Evolutionary conservation across 2,888 invertebrate species (phyloP), one percentile per base, ranked within the genome.

Genomic region (Chesias legatella): DNA sequence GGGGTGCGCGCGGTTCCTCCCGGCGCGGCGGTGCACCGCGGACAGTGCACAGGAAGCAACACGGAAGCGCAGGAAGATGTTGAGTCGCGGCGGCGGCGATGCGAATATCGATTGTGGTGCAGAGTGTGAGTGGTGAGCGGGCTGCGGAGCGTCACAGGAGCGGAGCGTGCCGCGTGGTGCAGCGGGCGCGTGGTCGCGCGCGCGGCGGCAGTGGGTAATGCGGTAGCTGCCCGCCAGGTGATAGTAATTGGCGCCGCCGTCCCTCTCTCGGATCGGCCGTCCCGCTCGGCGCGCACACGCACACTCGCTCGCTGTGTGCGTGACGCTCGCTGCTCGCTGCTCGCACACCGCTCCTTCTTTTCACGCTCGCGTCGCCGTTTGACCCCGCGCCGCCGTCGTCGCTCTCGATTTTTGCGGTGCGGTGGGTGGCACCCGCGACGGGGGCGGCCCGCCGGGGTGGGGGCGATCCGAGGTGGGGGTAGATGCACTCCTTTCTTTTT

Each of bases 321-420:
- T 76, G 72, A n/a, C n/a, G n/a, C n/a, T n/a, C n/a, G n/a, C n/a
- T n/a, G n/a, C n/a, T n/a, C n/a, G n/a, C 59, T 53, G 67, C 76
- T 68, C 64, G 73, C 80, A 77, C 84, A 83, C 78, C 79, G 81
- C 76, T 83, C 82, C 84, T 86, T 85, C 85, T 85, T 85, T 85
- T 83, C 83, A 85, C 84, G 85, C 84, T 82, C 78, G 79, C 84
- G 82, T 79, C 85, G 84, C 83, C 84, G 85, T 86, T 85, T 86
- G 86, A 86, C 86, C 86, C 84, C 85, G 85, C 83, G 79, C 82
- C 68, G 82, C 81, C 82, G 88, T 78, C 84, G 84, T 78, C 82
- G 86, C 82, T 88, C 88, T 88, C 88, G 89, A 90, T 90, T 90
- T 91, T 91, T 90, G 90, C 89, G 89, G 80, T 88, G 85, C 90